These are phyloP conservation scores for Somateria mollissima DNA, from an alignment of 2,797 vertebrate species.

Conservation along the genomic window DNA sequence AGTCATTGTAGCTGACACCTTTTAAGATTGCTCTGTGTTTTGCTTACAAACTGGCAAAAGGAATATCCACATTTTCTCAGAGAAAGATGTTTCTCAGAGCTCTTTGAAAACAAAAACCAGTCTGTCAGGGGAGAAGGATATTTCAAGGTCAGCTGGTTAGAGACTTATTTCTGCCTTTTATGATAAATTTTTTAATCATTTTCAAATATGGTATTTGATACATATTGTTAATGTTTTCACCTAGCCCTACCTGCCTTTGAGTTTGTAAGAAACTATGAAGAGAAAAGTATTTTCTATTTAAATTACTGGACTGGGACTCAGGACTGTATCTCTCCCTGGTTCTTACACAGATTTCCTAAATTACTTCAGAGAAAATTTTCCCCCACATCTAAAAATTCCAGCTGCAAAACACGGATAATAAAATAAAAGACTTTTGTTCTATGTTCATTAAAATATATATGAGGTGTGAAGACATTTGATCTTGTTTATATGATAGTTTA, in stretches of 20 bases:
- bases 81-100: not conserved
- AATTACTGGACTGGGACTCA: not conserved
- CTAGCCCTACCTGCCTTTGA: not conserved
- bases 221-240: not conserved
- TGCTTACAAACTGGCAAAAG: not conserved
- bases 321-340: not conserved
- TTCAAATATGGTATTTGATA: not conserved
- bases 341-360: not conserved
- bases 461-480: not conserved
- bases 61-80: not conserved
- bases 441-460: not conserved
- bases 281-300: not conserved
- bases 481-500: not conserved
- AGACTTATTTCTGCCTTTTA: constrained; percentile 29
- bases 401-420: not conserved
- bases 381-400: not conserved
- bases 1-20: constrained; percentile 13
- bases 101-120: not conserved
- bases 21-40: constrained; percentile 43
- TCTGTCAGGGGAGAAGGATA: not conserved
- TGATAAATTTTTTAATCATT: constrained; percentile 67
- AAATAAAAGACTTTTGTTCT: not conserved
- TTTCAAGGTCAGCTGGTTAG: constrained; percentile 50
- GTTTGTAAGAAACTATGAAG: not conserved
- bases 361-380: not conserved